Conservation (phyloP, 1,140 invertebrate species). For the Drosophila burlai region DNA sequence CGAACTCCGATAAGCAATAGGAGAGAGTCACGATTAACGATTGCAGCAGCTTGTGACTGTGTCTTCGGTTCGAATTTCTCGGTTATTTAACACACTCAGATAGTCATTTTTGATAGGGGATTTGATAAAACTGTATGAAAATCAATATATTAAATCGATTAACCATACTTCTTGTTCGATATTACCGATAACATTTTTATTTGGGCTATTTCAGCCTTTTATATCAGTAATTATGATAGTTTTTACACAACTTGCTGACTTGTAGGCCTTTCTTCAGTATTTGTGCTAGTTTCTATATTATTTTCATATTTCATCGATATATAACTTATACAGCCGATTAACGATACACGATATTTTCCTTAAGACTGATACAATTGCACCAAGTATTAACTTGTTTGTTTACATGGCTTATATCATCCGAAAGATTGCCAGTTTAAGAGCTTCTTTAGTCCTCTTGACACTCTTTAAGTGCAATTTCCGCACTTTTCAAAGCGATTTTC, state of each 20-base stretch:
- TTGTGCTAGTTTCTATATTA: no score
- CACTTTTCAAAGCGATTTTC: constrained; percentile 14
- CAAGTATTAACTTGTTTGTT: neutral
- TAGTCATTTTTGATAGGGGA: neutral
- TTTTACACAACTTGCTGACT: neutral
- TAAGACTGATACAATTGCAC: neutral
- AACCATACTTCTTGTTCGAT: neutral
- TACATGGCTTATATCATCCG: neutral
- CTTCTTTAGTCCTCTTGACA: neutral
- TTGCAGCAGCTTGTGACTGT: neutral
- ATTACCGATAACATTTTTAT: neutral
- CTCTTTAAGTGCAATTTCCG: constrained; percentile 9
- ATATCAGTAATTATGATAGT: neutral
- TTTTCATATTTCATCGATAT: neutral
- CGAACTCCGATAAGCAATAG: constrained; percentile 20
- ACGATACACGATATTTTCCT: neutral
- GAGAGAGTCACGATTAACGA: constrained; percentile 9
- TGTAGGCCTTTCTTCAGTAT: no score
- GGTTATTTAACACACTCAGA: neutral
- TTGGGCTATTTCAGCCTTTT: neutral
- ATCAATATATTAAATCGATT: neutral
- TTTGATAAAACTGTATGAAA: neutral
- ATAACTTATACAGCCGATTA: neutral
- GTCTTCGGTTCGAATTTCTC: neutral
- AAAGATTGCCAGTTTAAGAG: neutral